Evolutionary conservation across 1,140 invertebrate species (phyloP).

Genomic region (Berghia stephanieae): DNA sequence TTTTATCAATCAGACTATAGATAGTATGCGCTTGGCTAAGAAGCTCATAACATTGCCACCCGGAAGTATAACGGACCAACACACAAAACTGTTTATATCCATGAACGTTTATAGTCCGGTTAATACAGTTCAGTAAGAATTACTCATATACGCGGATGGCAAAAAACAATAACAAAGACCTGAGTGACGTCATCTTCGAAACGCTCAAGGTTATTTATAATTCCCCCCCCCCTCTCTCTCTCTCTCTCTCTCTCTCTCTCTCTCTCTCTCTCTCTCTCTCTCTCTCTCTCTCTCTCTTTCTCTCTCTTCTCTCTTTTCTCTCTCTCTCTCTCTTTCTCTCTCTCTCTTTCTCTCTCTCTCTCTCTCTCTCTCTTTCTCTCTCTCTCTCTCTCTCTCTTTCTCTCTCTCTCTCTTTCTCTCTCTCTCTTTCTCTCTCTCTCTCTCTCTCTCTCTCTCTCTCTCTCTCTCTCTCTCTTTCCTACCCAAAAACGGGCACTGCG

Average conservation of each 20-base stretch:
- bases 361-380: slow-evolving; percentile 14
- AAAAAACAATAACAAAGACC: not conserved
- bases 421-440: slow-evolving; percentile 26
- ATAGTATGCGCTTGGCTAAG: too few species aligned
- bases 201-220: not conserved
- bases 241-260: slow-evolving; percentile 17
- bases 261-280: slow-evolving; percentile 30
- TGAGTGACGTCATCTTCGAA: not conserved
- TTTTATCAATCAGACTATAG: too few species aligned
- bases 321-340: slow-evolving; percentile 32
- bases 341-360: slow-evolving; percentile 32
- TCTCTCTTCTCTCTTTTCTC: slow-evolving; percentile 25
- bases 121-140: too few species aligned
- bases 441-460: slow-evolving; percentile 13
- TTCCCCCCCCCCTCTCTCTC: slow-evolving; percentile 5
- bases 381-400: slow-evolving; percentile 4
- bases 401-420: slow-evolving; percentile 20
- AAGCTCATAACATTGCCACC: too few species aligned
- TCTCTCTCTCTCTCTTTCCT: slow-evolving; percentile 9
- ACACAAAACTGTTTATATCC: too few species aligned
- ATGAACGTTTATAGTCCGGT: too few species aligned
- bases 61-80: too few species aligned
- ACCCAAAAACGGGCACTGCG: slow-evolving; percentile 9
- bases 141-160: not conserved
- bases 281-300: slow-evolving; percentile 21